Evolutionary conservation across 2,888 invertebrate species (phyloP).

Genomic region (Drosophila koepferae): DNA sequence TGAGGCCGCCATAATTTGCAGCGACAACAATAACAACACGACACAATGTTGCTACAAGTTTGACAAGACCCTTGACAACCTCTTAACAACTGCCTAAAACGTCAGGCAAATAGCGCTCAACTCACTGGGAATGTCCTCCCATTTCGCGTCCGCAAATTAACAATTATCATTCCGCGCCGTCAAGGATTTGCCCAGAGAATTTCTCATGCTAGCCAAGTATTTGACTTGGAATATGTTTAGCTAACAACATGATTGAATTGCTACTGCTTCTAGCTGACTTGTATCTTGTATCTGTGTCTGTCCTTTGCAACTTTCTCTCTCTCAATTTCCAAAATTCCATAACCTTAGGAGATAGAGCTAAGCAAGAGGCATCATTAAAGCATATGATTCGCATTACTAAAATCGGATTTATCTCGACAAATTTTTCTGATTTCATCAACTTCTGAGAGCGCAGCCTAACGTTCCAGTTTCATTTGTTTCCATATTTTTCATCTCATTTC

Average conservation of each 20-base stretch:
- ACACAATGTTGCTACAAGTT: slow-evolving; percentile 74
- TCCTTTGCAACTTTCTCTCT: neutral
- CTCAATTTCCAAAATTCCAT: too few species aligned
- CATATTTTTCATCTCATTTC: too few species aligned
- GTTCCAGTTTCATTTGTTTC: too few species aligned
- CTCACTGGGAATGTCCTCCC: slow-evolving; percentile 15
- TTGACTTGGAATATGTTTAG: slow-evolving; percentile 6
- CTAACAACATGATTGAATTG: neutral
- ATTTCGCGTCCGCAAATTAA: slow-evolving; percentile 28
- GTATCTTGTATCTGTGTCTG: neutral
- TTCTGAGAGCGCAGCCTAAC: too few species aligned
- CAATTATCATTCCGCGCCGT: slow-evolving; percentile 44
- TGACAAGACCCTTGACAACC: slow-evolving; percentile 64
- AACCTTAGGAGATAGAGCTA: too few species aligned
- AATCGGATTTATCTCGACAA: too few species aligned
- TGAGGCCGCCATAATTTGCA: slow-evolving; percentile 77
- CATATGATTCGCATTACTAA: too few species aligned
- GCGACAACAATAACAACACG: slow-evolving; percentile 50
- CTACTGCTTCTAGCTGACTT: neutral
- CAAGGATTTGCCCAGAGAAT: slow-evolving; percentile 33
- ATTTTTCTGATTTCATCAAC: too few species aligned
- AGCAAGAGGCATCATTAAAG: too few species aligned
- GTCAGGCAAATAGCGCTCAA: slow-evolving; percentile 12
- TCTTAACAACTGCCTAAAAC: slow-evolving; percentile 18
- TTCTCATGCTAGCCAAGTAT: slow-evolving; percentile 5